A percentile compares a stretch with the other conserved stretches of the same genome.
phyloP scores from a whole-genome alignment of 2,888 invertebrate genomes.

The Eilema sororculum region DNA sequence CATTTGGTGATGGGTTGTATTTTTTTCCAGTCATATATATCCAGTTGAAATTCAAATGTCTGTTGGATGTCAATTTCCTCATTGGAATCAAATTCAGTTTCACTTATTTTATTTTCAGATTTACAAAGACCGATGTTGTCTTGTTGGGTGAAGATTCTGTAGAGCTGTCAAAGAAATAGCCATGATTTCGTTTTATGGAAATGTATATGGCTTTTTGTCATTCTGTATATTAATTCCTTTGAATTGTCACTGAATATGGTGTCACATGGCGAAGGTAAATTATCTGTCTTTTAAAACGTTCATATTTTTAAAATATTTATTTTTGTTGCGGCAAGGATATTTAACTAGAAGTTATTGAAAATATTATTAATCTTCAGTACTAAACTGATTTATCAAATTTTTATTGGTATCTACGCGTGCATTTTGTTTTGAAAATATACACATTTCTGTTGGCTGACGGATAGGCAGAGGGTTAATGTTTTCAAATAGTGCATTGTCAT shows the following conservation, averaged over 20 bases:
- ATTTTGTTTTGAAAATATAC: too few relatives aligned
- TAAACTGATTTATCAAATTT: neutral
- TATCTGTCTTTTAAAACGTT: constrained; percentile 14
- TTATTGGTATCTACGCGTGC: too few relatives aligned
- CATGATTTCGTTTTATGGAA: constrained; percentile 18
- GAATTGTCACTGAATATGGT: constrained; percentile 5
- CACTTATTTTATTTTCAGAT: too few relatives aligned
- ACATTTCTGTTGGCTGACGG: neutral
- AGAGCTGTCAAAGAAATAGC: constrained; percentile 12
- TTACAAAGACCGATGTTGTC: too few relatives aligned
- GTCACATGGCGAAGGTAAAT: constrained; percentile 18
- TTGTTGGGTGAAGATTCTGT: too few relatives aligned
- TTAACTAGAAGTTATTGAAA: too few relatives aligned
- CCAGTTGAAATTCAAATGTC: too few relatives aligned
- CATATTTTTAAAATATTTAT: neutral
- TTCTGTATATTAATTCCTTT: constrained; percentile 3
- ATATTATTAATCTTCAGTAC: too few relatives aligned
- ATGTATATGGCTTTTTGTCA: constrained; percentile 16
- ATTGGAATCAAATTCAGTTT: too few relatives aligned
- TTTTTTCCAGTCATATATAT: too few relatives aligned
- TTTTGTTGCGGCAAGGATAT: neutral
- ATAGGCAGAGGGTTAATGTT: neutral
- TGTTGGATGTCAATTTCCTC: too few relatives aligned
- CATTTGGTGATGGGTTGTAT: too few relatives aligned
- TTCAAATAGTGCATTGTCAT: neutral